Conservation (phyloP, 2,888 invertebrate genomes). For the Phania funesta region DNA sequence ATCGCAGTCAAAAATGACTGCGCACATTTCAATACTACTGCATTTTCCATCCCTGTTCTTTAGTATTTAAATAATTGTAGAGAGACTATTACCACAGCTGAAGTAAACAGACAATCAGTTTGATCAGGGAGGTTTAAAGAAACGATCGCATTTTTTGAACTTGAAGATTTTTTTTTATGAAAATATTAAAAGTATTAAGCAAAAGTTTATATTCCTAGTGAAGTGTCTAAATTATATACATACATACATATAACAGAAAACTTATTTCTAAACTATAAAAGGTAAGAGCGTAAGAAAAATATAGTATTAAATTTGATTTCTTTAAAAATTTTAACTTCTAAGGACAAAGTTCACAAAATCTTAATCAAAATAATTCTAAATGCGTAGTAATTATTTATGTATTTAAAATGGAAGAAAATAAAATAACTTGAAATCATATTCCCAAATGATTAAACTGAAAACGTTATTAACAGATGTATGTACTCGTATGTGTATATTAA, state of each 20-base stretch:
- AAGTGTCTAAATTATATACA: background rate
- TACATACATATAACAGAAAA: too few species aligned
- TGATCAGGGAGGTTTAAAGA: constrained; percentile 48
- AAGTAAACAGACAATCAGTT: constrained; percentile 49
- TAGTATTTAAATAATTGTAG: constrained; percentile 19
- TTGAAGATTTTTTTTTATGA: background rate
- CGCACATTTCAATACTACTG: background rate
- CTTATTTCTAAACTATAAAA: background rate
- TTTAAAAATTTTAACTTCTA: background rate
- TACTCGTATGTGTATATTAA: too few species aligned
- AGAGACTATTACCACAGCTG: constrained; percentile 4
- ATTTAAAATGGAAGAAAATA: background rate
- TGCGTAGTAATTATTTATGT: constrained; percentile 19
- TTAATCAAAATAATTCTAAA: constrained; percentile 3
- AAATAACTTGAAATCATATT: too few species aligned
- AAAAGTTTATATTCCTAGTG: background rate
- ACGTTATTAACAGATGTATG: too few species aligned
- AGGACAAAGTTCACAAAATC: constrained; percentile 35
- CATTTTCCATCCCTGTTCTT: background rate
- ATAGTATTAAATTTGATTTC: background rate
- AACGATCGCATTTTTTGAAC: constrained; percentile 24
- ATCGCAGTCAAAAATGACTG: too few species aligned
- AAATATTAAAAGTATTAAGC: constrained; percentile 18
- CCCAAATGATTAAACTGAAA: too few species aligned
- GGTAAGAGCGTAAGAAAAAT: background rate